Percentiles rank a stretch among this genome's conserved stretches.
Evolutionary conservation across 2,888 invertebrate species (phyloP).

Genomic region (Volucella bombylans): DNA sequence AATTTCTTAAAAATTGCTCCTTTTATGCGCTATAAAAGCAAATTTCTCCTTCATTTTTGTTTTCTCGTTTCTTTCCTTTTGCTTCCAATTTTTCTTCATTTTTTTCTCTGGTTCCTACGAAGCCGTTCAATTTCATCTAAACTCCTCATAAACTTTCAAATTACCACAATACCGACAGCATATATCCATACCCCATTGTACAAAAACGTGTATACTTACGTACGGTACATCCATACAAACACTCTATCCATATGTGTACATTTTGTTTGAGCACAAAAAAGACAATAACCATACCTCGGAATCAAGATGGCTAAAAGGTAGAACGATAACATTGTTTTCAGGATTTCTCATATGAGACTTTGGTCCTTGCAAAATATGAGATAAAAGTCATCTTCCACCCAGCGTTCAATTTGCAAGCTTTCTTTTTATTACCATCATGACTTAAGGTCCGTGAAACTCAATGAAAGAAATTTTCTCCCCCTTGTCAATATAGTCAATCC

Average conservation of each 20-base stretch:
- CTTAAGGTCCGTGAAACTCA: slow-evolving; percentile 72
- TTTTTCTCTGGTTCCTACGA: slow-evolving; percentile 46
- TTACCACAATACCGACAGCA: slow-evolving; percentile 70
- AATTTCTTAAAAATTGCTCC: slow-evolving; percentile 55
- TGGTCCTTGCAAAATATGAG: slow-evolving; percentile 72
- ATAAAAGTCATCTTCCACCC: slow-evolving; percentile 69
- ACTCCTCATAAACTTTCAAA: slow-evolving; percentile 74
- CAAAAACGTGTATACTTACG: no score
- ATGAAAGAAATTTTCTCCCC: slow-evolving; percentile 62
- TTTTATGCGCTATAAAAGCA: slow-evolving; percentile 68
- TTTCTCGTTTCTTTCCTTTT: slow-evolving; percentile 21
- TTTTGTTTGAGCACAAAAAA: slow-evolving; percentile 63
- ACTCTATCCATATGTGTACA: slow-evolving; percentile 64
- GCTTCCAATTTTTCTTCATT: slow-evolving; percentile 47
- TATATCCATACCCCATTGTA: slow-evolving; percentile 40
- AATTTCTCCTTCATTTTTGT: slow-evolving; percentile 65
- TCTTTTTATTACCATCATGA: slow-evolving; percentile 71
- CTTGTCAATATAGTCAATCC: slow-evolving; percentile 64
- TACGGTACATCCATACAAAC: not conserved
- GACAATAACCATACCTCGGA: slow-evolving; percentile 71
- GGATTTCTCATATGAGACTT: slow-evolving; percentile 66
- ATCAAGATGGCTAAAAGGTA: slow-evolving; percentile 73
- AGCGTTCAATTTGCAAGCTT: slow-evolving; percentile 72
- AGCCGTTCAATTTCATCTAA: slow-evolving; percentile 73
- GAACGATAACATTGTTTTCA: slow-evolving; percentile 71